Conservation (phyloP, 1,140 invertebrate species). For the Caenorhabditis inopinata region DNA sequence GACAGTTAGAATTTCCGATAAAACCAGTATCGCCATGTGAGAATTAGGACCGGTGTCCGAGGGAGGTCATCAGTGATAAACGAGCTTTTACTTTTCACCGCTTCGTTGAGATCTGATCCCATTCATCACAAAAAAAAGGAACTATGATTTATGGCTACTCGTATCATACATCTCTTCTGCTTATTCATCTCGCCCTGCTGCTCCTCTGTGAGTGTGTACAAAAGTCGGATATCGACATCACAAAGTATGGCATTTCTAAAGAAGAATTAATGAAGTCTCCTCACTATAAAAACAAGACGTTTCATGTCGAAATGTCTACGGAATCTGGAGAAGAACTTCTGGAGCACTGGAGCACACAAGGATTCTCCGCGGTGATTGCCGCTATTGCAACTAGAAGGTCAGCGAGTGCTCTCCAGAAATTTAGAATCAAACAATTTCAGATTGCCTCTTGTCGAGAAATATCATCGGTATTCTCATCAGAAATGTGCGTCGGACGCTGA, state of each 20-base stretch:
- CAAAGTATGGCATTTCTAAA: background rate
- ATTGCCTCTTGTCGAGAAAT: background rate
- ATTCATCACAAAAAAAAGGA: too few species aligned
- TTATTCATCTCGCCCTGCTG: background rate
- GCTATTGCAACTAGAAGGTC: slow-evolving; percentile 38
- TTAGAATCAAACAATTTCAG: background rate
- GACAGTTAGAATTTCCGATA: too few species aligned
- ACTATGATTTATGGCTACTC: too few species aligned
- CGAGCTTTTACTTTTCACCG: too few species aligned
- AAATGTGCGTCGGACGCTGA: slow-evolving; percentile 38
- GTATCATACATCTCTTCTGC: background rate
- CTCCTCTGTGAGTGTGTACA: background rate
- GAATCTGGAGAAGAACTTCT: slow-evolving; percentile 28
- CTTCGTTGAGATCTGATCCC: too few species aligned
- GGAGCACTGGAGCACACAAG: slow-evolving; percentile 42
- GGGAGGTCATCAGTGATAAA: background rate
- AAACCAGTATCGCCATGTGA: too few species aligned
- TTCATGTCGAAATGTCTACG: background rate
- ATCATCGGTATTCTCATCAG: background rate
- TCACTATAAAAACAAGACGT: background rate
- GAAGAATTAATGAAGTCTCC: background rate
- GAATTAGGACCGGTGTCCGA: too few species aligned
- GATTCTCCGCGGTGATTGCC: slow-evolving; percentile 35
- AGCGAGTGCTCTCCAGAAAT: background rate
- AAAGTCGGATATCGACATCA: background rate